Evolutionary conservation across 2,888 invertebrate species (phyloP), one percentile per base, ranked within the genome.

Genomic region (Galerucella calmariensis): DNA sequence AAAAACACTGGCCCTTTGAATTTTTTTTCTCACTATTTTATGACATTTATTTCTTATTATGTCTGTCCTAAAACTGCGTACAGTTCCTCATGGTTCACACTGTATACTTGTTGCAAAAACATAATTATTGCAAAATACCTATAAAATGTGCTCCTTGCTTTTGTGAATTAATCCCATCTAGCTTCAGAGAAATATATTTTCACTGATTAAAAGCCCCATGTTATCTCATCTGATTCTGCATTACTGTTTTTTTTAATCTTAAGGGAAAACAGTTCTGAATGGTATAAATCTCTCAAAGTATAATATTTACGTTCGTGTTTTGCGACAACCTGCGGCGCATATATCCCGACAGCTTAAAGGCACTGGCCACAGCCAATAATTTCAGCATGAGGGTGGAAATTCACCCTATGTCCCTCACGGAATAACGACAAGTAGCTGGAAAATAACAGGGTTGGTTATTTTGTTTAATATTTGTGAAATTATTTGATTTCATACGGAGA

Each of bases 311-410:
- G 56, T 56, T 56, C 16, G 11, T 56, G 56, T 20, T 56, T 56
- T 56, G 56, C 56, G 56, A 56, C 56, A 56, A 56, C 56, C 56
- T 56, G 56, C 56, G 56, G 41, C 10, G 51, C 24, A 51, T 69
- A 24, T 62, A 35, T 62, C 24, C 35, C 27, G 41, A 61, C 46
- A 61, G 69, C 62, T 61, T 61, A 69, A 35, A 69, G 62, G 62
- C 69, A 48, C 69, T 35, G 62, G 69, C 62, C 69, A 69, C 69
- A 69, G 69, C 62, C 69, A 69, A 69, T 62, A 62, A 62, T 62
- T 69, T 69, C 62, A 69, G 53, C 51, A 62, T 69, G 35, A 69
- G 62, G 62, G 69, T 69, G 51, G 14, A 62, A 69, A 69, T 69
- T 69, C 62, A 62, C 69, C 69, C 69, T 51, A 16, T 10, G 10